A percentile compares a stretch with the other conserved stretches of the same genome.
phyloP scores from a whole-genome alignment of 2,888 invertebrate genomes.

The Plusia festucae region DNA sequence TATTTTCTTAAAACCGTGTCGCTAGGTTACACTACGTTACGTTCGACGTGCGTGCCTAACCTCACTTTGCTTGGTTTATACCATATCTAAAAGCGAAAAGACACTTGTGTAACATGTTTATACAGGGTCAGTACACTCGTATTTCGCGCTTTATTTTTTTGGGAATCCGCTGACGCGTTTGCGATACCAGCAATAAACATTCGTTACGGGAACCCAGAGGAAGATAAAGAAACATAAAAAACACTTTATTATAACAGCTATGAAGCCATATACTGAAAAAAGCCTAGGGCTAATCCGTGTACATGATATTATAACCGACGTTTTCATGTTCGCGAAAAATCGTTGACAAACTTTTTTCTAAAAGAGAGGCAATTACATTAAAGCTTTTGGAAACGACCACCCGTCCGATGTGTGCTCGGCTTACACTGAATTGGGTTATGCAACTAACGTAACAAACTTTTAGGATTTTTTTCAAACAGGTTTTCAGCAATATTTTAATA shows the following conservation, averaged over 20 bases:
- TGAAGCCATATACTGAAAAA: constrained; percentile 33
- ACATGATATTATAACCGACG: constrained; percentile 29
- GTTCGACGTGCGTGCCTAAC: constrained; percentile 55
- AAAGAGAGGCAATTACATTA: constrained; percentile 56
- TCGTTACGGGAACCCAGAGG: constrained; percentile 60
- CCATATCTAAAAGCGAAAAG: constrained; percentile 53
- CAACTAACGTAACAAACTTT: constrained; percentile 57
- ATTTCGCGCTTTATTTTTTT: constrained; percentile 66
- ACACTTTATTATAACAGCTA: constrained; percentile 53
- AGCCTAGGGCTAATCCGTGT: constrained; percentile 35
- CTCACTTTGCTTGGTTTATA: constrained; percentile 54
- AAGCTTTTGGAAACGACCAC: constrained; percentile 57
- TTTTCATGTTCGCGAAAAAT: constrained; percentile 49
- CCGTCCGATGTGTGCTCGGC: constrained; percentile 63
- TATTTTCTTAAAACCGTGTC: constrained; percentile 38
- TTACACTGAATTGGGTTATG: constrained; percentile 66
- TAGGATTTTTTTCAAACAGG: constrained; percentile 36
- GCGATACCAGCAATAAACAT: constrained; percentile 71
- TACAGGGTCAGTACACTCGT: constrained; percentile 61
- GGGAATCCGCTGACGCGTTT: constrained; percentile 63
- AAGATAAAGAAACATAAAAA: constrained; percentile 57
- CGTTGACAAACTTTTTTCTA: constrained; percentile 56
- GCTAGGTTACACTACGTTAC: constrained; percentile 27
- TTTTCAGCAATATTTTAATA: constrained; percentile 41
- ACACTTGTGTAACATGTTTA: constrained; percentile 62